phyloP scores from a whole-genome alignment of 2,113 vertebrate species.

The Poecile atricapillus region DNA sequence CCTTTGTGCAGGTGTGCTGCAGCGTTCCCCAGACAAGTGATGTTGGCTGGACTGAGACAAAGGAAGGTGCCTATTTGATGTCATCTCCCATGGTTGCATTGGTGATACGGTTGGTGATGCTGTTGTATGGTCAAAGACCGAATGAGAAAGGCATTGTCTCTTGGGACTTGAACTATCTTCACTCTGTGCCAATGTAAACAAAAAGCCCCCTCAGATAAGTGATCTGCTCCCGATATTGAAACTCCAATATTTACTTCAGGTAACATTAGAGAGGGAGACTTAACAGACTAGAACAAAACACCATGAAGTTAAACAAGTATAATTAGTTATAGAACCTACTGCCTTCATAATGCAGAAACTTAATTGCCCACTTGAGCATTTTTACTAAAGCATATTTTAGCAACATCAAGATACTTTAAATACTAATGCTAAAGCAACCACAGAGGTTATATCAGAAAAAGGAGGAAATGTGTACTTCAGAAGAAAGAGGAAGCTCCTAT shows the following conservation, averaged over 20 bases:
- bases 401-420: not conserved
- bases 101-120: constrained; percentile 86
- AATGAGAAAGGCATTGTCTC: constrained; percentile 90
- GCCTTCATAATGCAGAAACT: not conserved
- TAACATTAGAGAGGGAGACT: not conserved
- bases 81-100: constrained; percentile 91
- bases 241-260: not conserved
- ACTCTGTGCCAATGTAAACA: constrained; percentile 71
- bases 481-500: not conserved
- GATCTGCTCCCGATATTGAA: not conserved
- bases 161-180: constrained; percentile 94
- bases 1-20: constrained; percentile 86
- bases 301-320: not conserved
- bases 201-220: not conserved
- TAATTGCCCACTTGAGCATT: not conserved
- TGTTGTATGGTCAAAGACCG: constrained; percentile 85
- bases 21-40: constrained; percentile 86
- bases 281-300: not conserved
- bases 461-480: not conserved
- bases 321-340: not conserved
- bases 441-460: not conserved
- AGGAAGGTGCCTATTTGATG: constrained; percentile 85
- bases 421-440: not conserved
- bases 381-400: not conserved
- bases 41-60: constrained; percentile 81